Evolutionary conservation across 2,113 vertebrate genomes (phyloP).

Genomic region (Channa argus): DNA sequence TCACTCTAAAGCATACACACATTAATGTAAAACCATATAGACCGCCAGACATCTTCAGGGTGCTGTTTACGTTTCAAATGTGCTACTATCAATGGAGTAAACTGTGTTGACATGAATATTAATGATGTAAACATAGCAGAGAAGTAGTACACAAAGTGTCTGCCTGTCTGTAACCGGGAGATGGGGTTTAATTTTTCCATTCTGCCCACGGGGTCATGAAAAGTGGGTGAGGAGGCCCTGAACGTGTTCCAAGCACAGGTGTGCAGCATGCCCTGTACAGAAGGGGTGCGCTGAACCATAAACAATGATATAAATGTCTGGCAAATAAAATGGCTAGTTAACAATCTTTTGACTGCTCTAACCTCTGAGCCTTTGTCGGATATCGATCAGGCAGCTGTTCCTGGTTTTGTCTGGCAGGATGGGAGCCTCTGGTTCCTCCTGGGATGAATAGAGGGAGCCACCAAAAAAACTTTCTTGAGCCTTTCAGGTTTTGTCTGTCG

Average conservation of each 20-base stretch:
- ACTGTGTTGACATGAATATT: constrained; percentile 3
- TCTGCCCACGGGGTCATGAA: constrained; percentile 58
- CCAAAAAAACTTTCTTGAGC: constrained; percentile 52
- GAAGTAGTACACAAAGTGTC: too few relatives aligned
- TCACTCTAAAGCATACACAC: constrained; percentile 32
- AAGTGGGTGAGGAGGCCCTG: constrained; percentile 65
- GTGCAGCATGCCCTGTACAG: constrained; percentile 75
- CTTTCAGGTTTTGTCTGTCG: constrained; percentile 42
- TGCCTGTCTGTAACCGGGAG: not conserved
- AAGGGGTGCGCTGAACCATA: constrained; percentile 81
- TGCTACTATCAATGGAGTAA: constrained; percentile 13
- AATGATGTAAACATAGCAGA: not conserved
- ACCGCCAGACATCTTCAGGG: constrained; percentile 12
- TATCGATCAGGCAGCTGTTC: constrained; percentile 88
- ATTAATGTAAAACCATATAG: constrained; percentile 8
- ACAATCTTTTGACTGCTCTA: constrained; percentile 88
- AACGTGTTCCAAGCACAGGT: constrained; percentile 82
- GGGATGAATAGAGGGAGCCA: constrained; percentile 67
- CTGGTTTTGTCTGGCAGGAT: constrained; percentile 74
- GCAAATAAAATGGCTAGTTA: constrained; percentile 88
- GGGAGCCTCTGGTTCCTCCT: constrained; percentile 76
- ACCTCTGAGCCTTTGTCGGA: constrained; percentile 84
- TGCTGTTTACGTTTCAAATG: constrained; percentile 11
- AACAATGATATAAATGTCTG: constrained; percentile 88
- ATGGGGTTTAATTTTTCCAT: not conserved